Base-by-base conservation (phyloP, 2,888 invertebrate species). In the Therioaphis trifolii region DNA sequence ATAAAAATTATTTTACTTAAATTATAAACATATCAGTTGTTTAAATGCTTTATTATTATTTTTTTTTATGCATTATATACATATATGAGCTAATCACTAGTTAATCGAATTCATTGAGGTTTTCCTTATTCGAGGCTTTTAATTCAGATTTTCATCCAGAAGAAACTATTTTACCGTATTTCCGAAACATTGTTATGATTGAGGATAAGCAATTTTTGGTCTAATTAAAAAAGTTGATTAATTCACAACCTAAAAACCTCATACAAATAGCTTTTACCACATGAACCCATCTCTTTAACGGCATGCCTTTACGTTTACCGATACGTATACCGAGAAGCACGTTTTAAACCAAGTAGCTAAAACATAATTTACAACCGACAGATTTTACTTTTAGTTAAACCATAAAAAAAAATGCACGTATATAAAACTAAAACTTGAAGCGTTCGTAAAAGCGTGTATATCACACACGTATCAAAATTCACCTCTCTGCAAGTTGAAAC, bases 241-340 rank as follows among this genome's bases (percentile, higher is more conserved):
- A 29, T 49, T 77, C 49, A 35, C 21, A 58, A 58, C 24, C 12
- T 24, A 58, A n/a, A n/a, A 46, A 75, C 21, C 77, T 21, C 49
- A 5, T 4, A 66, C 21, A 49, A 77, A 66, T 49, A 66, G 9
- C 49, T 11, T 5, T 49, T 14, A 3, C 29, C 46, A 49, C n/a
- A n/a, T n/a, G 4, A 75, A 58, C 0, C 68, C 43, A 4, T 46
- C 43, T 27, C 27, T 43, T 46, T 12, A 15, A 43, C 12, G n/a
- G n/a, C n/a, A n/a, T n/a, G n/a, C n/a, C n/a, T n/a, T n/a, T n/a
- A n/a, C n/a, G n/a, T n/a, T 18, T 27, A 43, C 0, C 18, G 40
- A 46, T 46, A 75, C 43, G 43, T 43, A 43, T 58, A n/a, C n/a
- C n/a, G n/a, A n/a, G n/a, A n/a, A n/a, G 14, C 24, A 24, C 18